Evolutionary conservation across 1,140 invertebrate genomes (phyloP), one percentile per base, ranked within the genome.

Genomic region (Drosophila navojoa): DNA sequence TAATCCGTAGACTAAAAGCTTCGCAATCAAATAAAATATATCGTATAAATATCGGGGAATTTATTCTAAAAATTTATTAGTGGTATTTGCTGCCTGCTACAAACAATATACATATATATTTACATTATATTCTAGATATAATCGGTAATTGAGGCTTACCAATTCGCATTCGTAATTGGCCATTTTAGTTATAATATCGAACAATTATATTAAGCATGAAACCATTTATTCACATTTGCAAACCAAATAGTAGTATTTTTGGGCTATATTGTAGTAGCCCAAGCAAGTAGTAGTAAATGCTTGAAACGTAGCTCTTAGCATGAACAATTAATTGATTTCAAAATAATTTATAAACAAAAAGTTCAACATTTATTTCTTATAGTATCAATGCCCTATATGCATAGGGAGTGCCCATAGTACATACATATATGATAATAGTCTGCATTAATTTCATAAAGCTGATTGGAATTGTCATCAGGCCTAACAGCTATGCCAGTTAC

Each of bases 151-250:
- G 40, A 54, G 49, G 42, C 52, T 66, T 64, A 76, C 73, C 73
- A 76, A 76, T 76, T 55, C 69, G 69, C 73, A 76, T 76, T 72
- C 73, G 69, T 72, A 58, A 76, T 76, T 76, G 73, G 73, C 73
- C 73, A 76, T 76, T 71, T 38, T 74, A 71, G 54, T 49, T 71
- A 25, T 71, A 71, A 57, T 63, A 55, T 75, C 63, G 45, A 59
- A 64, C 54, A 64, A 32, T 45, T 72, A 72, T 13, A 67, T 61
- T 71, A 76, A 71, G 61, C 73, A 76, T 76, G 72, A 42, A 45
- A 44, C n/a, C n/a, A 38, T 6, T 15, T 22, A 29, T 55, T 55
- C 15, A 55, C 25, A 50, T 15, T 15, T 15, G 35, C 25, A 45
- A 52, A 35, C 32, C n/a, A 29, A 64, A n/a, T 22, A n/a, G 61